phyloP scores from a whole-genome alignment of 2,113 vertebrate species.

The Ptychochromis oligacanthus region DNA sequence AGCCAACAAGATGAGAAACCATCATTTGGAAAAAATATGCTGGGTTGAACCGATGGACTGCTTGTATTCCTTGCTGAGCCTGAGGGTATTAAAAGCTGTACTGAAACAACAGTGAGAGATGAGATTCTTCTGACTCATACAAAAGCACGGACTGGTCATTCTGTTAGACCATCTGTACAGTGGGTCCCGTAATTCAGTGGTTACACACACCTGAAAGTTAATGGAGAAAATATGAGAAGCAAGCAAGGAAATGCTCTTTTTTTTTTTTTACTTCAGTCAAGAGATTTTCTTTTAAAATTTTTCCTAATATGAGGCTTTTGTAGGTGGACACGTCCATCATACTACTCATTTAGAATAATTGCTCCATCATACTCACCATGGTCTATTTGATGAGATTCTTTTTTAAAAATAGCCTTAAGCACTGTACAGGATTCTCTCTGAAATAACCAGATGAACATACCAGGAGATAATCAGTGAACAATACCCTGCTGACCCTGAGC shows the following conservation, averaged over 20 bases:
- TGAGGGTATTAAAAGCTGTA: neutral
- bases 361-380: neutral
- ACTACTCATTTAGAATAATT: neutral
- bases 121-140: neutral
- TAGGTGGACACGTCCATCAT: neutral
- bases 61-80: constrained; percentile 4
- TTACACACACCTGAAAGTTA: neutral
- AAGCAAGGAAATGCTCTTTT: neutral
- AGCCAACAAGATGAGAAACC: neutral
- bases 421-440: neutral
- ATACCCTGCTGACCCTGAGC: constrained; percentile 3
- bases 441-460: constrained; percentile 5
- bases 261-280: neutral
- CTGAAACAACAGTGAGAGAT: neutral
- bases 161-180: neutral
- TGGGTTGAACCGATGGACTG: neutral
- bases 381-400: neutral
- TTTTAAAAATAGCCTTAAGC: neutral
- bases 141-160: neutral
- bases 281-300: neutral
- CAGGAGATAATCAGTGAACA: constrained; percentile 45
- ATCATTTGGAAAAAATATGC: neutral
- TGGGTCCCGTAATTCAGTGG: neutral
- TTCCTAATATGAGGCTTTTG: neutral
- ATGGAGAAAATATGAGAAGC: neutral